Evolutionary conservation across 2,113 vertebrate species (phyloP), one percentile per base, ranked within the genome.

Genomic region (Toxotes chatareus): DNA sequence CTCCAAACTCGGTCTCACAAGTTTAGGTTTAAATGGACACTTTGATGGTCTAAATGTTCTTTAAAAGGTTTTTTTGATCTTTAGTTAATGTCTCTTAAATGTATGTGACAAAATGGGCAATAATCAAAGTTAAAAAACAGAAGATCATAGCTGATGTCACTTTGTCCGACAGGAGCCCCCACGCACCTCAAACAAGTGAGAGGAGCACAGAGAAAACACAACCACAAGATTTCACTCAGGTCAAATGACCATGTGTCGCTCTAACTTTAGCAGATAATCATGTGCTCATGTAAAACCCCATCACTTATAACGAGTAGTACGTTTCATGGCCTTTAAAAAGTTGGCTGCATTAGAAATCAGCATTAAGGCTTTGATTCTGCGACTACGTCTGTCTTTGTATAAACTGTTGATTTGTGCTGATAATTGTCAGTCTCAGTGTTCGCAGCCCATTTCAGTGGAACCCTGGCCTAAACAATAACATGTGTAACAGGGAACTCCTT

Each of bases 401-500:
- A 47, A 66, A 56, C 32, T 60, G 36, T 17, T 78, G 73, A 72
- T 38, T 73, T 61, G 49, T 51, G 66, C 13, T 1, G 34, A 69
- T 31, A 75, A 64, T 17, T 57, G 23, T 69, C 32, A 27, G 53
- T 42, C 0, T 57, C 61, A 7, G 56, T 31, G 42, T 64, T 76
- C 27, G 34, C 53, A 62, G 59, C 38, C 40, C 23, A 5, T 19
- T n/a, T 70, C 56, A 31, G 66, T 6, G 66, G 55, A 79, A 23
- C 49, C 31, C 31, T 21, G 56, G 49, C 16, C 47, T 71, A 42
- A 77, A 57, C 2, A 42, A 44, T 49, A 57, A 61, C 75, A 74
- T 19, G 72, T 76, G 56, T 34, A 32, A 40, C 16, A 23, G 62
- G 70, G 80, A 63, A 61, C 73, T 65, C 47, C 65, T 65, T 0